phyloP scores from a whole-genome alignment of 2,113 vertebrate species.

The Morphnarchus princeps region DNA sequence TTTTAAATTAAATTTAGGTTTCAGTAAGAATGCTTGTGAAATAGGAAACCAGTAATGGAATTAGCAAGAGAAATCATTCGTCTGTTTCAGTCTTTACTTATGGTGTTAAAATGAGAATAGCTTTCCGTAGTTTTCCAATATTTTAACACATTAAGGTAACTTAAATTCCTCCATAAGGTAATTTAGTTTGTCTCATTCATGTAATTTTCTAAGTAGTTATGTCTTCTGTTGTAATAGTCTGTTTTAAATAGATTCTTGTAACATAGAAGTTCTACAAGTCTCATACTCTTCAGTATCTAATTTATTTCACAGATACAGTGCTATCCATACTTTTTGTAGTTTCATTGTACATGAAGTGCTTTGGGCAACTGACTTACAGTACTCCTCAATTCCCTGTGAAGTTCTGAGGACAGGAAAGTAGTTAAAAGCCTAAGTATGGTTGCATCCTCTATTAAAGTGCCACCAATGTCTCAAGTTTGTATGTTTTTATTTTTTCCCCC shows the following conservation, averaged over 20 bases:
- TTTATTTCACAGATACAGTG: background rate
- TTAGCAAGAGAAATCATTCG: slow-evolving; percentile 67
- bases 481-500: slow-evolving; percentile 23
- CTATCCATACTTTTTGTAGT: background rate
- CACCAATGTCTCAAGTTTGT: slow-evolving; percentile 47
- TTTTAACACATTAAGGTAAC: background rate
- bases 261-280: background rate
- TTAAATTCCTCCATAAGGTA: background rate
- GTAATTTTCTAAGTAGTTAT: background rate
- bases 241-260: background rate
- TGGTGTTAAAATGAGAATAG: background rate
- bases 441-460: background rate
- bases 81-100: background rate
- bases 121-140: background rate
- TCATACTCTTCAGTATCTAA: background rate
- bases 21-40: background rate
- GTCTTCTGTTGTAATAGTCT: background rate
- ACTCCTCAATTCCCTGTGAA: background rate
- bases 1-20: background rate
- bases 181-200: background rate
- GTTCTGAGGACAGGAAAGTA: background rate
- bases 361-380: background rate
- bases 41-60: background rate
- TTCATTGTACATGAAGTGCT: background rate
- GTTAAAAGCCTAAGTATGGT: background rate